A percentile compares a stretch with the other conserved stretches of the same genome.
phyloP scores from a whole-genome alignment of 1,140 invertebrate genomes.

The Pinna nobilis region DNA sequence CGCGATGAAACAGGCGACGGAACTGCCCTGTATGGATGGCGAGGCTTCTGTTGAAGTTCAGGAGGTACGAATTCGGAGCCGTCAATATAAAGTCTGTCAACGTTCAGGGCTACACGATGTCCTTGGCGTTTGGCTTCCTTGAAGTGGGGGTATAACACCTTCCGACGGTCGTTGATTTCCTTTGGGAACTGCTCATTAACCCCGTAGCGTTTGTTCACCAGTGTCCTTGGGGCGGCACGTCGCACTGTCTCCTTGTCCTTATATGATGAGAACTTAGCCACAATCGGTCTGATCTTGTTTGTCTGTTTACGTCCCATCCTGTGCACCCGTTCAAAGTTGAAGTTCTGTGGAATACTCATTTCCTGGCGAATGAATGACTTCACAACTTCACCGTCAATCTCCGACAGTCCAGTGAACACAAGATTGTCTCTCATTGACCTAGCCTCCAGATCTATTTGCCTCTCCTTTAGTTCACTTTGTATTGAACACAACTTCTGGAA shows the following conservation, averaged over 20 bases:
- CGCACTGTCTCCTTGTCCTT: background rate
- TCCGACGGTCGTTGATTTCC: background rate
- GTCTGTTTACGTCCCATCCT: background rate
- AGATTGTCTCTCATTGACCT: background rate
- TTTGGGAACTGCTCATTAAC: background rate
- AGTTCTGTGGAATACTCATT: background rate
- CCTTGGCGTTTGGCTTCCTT: background rate
- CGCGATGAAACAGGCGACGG: too few species aligned
- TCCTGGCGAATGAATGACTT: background rate
- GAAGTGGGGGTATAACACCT: background rate
- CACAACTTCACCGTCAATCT: background rate
- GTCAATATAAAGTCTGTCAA: background rate
- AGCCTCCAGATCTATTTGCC: background rate
- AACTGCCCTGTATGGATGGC: too few species aligned
- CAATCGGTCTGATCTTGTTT: background rate
- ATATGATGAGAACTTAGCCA: background rate
- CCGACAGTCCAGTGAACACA: background rate
- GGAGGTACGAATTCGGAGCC: too few species aligned
- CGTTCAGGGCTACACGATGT: background rate
- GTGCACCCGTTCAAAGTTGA: constrained; percentile 1
- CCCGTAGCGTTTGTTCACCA: background rate
- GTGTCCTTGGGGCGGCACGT: background rate
- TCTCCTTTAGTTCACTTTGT: background rate
- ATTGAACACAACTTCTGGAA: background rate
- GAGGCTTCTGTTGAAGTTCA: too few species aligned